These are phyloP conservation scores for Danio jaintianensis DNA, from an alignment of 2,797 vertebrate genomes.

Conservation along the genomic window DNA sequence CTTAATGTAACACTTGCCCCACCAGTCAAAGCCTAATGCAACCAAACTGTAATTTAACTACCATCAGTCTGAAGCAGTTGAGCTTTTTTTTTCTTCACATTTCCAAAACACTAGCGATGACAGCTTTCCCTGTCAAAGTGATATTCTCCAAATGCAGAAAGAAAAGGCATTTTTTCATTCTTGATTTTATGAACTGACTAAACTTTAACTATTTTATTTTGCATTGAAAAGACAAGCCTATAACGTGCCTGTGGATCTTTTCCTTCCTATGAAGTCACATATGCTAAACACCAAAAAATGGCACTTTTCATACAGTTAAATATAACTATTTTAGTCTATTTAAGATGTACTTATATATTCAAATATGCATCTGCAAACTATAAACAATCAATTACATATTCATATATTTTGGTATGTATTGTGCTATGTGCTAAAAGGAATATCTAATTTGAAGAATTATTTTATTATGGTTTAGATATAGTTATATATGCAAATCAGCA, in stretches of 20 bases:
- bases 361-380: background rate
- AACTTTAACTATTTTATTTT: background rate
- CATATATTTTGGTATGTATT: background rate
- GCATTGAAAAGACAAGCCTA: background rate
- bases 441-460: background rate
- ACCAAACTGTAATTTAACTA: slow-evolving; percentile 24
- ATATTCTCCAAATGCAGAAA: background rate
- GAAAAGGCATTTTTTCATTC: background rate
- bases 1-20: slow-evolving; percentile 40
- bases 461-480: too few species aligned
- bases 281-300: too few species aligned
- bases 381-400: background rate
- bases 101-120: background rate
- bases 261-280: background rate
- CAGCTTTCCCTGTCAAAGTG: background rate
- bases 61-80: slow-evolving; percentile 12
- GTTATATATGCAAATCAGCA: too few species aligned
- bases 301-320: too few species aligned
- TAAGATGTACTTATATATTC: too few species aligned
- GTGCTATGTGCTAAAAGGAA: background rate
- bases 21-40: slow-evolving; percentile 68
- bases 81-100: background rate
- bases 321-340: too few species aligned
- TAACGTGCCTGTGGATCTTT: background rate
- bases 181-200: background rate